These are phyloP conservation scores for Lepidonotus clava DNA, from an alignment of 2,888 invertebrate species.

Conservation along the genomic window DNA sequence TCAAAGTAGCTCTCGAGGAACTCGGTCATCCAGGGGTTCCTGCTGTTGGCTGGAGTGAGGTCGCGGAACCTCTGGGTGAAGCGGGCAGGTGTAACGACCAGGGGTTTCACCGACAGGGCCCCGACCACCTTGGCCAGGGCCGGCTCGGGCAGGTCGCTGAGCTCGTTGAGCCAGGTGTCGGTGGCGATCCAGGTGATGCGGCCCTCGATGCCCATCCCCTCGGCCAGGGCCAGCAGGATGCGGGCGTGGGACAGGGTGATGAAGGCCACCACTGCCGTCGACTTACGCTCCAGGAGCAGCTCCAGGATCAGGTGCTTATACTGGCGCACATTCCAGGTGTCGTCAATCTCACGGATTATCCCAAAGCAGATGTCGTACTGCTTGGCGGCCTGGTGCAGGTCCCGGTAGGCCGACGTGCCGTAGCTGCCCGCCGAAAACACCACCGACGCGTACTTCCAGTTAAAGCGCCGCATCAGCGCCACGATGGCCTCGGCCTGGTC, in stretches of 20 bases:
- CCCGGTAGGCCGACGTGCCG: conserved; percentile 54
- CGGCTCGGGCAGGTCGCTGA: conserved; percentile 61
- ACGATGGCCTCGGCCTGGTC: conserved; percentile 64
- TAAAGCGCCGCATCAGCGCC: conserved; percentile 61
- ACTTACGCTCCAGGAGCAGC: conserved; percentile 50
- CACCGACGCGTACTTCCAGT: conserved; percentile 67
- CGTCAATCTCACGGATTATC: conserved; percentile 54
- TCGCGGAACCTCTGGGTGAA: conserved; percentile 65
- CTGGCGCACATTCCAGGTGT: conserved; percentile 58
- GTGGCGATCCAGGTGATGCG: conserved; percentile 66
- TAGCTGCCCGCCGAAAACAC: conserved; percentile 64
- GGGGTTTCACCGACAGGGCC: conserved; percentile 62
- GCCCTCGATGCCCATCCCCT: conserved; percentile 56
- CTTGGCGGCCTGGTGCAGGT: background rate
- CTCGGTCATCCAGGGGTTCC: conserved; percentile 65
- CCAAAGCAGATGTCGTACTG: conserved; percentile 63
- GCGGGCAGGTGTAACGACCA: conserved; percentile 58
- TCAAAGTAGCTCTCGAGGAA: conserved; percentile 57
- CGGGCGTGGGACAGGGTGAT: conserved; percentile 58
- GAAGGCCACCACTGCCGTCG: conserved; percentile 64
- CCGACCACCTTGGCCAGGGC: conserved; percentile 62
- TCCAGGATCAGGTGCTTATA: conserved; percentile 61
- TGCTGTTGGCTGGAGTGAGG: conserved; percentile 15
- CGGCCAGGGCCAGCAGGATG: conserved; percentile 58
- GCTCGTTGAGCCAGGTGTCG: conserved; percentile 66